phyloP scores from a whole-genome alignment of 2,113 vertebrate genomes.

The Strigops habroptila region DNA sequence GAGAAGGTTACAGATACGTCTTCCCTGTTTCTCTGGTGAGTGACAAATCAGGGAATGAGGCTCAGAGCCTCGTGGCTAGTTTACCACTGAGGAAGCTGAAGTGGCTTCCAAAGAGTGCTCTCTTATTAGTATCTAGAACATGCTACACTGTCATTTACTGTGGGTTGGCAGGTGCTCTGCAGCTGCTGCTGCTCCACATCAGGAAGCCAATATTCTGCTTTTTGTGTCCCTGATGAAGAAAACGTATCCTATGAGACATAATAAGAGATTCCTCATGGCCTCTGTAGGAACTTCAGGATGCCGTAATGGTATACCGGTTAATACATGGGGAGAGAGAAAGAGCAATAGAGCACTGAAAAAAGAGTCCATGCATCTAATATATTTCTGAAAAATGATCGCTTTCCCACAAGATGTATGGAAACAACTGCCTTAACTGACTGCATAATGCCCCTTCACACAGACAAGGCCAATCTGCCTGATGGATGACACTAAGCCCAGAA shows the following conservation, averaged over 20 bases:
- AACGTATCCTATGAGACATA: not conserved
- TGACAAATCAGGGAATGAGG: not conserved
- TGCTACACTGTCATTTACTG: not conserved
- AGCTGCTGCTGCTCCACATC: conserved; percentile 24
- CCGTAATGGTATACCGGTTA: not conserved
- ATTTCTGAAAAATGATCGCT: conserved; percentile 48
- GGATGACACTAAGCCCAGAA: conserved; percentile 56
- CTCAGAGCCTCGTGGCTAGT: not conserved
- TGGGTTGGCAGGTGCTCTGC: conserved; percentile 12
- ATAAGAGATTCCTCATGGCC: not conserved
- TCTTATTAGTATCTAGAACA: not conserved
- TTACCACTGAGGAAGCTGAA: not conserved
- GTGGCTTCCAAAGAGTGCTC: not conserved
- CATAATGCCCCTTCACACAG: conserved; percentile 48
- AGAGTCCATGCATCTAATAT: not conserved
- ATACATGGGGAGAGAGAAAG: not conserved
- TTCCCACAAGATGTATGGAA: conserved; percentile 51
- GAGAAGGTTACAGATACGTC: not conserved
- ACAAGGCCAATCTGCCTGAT: conserved; percentile 58
- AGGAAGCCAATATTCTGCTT: conserved; percentile 38
- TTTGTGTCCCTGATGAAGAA: conserved; percentile 8
- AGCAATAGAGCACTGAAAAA: not conserved
- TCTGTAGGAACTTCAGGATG: not conserved
- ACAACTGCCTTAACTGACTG: conserved; percentile 52
- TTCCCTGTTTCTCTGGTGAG: not conserved